A percentile compares a stretch with the other conserved stretches of the same genome.
Conservation (phyloP, 37 sponge, comb jelly and placozoan genomes). For the Haliclona indistincta region DNA sequence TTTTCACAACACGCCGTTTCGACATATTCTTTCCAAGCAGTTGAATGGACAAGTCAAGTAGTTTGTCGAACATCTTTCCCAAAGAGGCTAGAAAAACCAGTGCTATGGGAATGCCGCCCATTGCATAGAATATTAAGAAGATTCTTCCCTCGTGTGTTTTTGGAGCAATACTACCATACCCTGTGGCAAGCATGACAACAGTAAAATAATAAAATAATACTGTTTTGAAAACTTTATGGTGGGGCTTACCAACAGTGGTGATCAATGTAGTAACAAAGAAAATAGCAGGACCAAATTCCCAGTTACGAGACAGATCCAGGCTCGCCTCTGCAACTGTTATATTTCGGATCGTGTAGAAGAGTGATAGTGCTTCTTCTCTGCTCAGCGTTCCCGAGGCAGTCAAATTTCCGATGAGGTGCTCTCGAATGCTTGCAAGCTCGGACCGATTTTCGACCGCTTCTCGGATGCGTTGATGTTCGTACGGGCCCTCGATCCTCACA, state of each 20-base stretch:
- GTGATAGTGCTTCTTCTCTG: conserved; percentile 7
- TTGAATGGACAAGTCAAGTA: not conserved
- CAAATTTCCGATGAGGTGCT: conserved; percentile 8
- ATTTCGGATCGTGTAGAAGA: not conserved
- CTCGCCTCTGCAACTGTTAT: not conserved
- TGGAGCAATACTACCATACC: conserved; percentile 85
- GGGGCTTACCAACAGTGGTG: conserved; percentile 68
- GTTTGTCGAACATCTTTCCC: conserved; percentile 33
- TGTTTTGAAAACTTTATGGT: too few relatives aligned
- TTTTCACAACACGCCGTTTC: not conserved
- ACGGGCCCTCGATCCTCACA: conserved; percentile 26
- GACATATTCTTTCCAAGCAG: not conserved
- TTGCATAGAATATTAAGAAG: conserved; percentile 66
- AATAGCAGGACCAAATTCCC: conserved; percentile 44
- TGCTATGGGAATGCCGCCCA: conserved; percentile 81
- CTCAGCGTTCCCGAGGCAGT: conserved; percentile 22
- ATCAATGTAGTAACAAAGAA: conserved; percentile 52
- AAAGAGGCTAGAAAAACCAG: conserved; percentile 51
- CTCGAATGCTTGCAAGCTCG: not conserved
- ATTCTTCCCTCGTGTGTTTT: conserved; percentile 50
- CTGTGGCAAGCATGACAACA: too few relatives aligned
- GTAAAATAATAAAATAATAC: too few relatives aligned
- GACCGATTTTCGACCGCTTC: not conserved
- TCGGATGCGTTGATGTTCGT: conserved; percentile 10
- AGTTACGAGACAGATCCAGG: conserved; percentile 9